Evolutionary conservation across 2,113 vertebrate species (phyloP), one percentile per base, ranked within the genome.

Genomic region (Formicarius rufipectus): DNA sequence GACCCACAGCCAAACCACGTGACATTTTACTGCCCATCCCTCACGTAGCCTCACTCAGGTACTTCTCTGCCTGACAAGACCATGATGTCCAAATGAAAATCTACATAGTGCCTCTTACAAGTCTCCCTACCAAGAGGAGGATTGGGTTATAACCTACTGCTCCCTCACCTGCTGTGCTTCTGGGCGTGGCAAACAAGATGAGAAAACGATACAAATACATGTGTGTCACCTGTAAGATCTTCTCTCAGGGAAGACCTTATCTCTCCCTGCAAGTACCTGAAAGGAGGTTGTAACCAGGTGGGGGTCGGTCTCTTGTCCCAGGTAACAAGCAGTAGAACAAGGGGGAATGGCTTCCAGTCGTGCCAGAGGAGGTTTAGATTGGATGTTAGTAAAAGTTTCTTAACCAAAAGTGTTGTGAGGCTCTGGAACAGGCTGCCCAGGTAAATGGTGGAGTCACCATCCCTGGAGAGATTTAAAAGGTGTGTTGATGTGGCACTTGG

Each of bases 41-140:
- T 62, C 73, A 23, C 0, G 1, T 5, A 50, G 44, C 30, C 15
- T 55, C 0, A 0, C 49, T 76, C 58, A 33, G 66, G 28, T 10
- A 7, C 22, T 14, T 30, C 39, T 60, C 47, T 64, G 30, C 66
- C 52, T 31, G n/a, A 7, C 12, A 39, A 42, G 76, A 62, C 14
- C 2, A 1, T 8, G 4, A 35, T 9, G 12, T 23, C n/a, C 73
- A 33, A 33, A 45, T 15, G 22, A 33, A 93, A 73, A 58, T 25
- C 56, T 37, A 18, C 31, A 12, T 0, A 4, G 31, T 55, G 40
- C 9, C 60, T 67, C 66, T 77, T 20, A 5, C 0, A 49, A 60
- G 8, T 33, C 68, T 21, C 12, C 40, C 24, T 20, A 1, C 8
- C n/a, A 40, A 42, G 39, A 60, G 35, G 39, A 81, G 19, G 4